Percentiles rank a stretch among this genome's conserved stretches.
Conservation (phyloP, 2,797 vertebrate genomes). For the Linurgus olivaceus region DNA sequence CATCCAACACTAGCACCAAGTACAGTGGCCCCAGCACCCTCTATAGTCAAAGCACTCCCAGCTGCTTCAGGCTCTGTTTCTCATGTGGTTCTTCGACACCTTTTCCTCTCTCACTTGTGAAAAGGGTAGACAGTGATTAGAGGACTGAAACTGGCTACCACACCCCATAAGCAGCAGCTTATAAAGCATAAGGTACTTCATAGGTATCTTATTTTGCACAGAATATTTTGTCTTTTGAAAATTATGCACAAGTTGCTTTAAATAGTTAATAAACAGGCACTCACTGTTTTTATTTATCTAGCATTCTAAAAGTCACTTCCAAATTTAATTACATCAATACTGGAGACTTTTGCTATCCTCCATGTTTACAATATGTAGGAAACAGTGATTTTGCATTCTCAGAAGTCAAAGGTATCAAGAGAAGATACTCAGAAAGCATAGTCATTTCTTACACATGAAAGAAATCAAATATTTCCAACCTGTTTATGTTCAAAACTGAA, state of each 20-base stretch:
- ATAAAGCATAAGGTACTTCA: neutral
- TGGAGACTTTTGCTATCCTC: neutral
- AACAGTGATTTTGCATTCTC: neutral
- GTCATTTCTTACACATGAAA: neutral
- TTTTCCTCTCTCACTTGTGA: neutral
- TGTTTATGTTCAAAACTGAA: neutral
- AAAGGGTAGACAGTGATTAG: neutral
- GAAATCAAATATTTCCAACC: neutral
- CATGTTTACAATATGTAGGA: neutral
- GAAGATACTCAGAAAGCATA: neutral
- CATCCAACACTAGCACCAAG: neutral
- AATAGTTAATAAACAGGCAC: rapidly evolving
- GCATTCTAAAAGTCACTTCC: neutral
- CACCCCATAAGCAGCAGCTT: neutral
- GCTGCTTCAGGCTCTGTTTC: neutral
- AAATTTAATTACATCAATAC: neutral
- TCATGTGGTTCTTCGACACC: neutral
- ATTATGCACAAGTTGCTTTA: neutral
- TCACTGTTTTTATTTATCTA: neutral
- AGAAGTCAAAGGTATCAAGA: neutral
- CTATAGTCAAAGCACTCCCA: neutral
- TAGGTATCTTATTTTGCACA: neutral
- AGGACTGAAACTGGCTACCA: neutral
- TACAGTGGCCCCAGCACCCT: neutral
- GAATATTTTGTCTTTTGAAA: neutral